Conservation (phyloP, 2,888 invertebrate species). For the Spilarctia lutea region DNA sequence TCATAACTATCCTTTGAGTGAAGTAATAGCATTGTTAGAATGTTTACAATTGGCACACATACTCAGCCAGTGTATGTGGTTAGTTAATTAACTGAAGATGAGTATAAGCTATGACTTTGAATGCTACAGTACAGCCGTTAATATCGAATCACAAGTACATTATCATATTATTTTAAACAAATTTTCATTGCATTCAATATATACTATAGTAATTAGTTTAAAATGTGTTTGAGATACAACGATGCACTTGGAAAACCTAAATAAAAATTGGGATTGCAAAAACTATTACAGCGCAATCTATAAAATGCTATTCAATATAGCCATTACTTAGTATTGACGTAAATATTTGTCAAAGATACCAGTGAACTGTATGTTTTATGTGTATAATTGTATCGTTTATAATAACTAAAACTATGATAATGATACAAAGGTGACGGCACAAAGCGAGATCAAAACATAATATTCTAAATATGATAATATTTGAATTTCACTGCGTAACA, state of each 20-base stretch:
- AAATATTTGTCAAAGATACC: too few species aligned
- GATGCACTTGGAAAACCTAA: background rate
- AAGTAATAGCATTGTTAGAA: background rate
- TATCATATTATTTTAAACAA: background rate
- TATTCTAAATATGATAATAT: constrained; percentile 41
- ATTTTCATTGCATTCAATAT: background rate
- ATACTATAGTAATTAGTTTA: background rate
- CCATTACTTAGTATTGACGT: too few species aligned
- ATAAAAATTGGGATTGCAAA: background rate
- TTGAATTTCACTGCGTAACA: constrained; percentile 35
- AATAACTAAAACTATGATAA: background rate
- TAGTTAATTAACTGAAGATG: background rate
- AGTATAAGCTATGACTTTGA: background rate
- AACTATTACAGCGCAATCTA: background rate
- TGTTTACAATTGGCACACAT: background rate
- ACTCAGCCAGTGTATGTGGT: background rate
- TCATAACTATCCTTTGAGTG: background rate
- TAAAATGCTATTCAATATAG: background rate
- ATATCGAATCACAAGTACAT: background rate
- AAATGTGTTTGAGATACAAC: background rate
- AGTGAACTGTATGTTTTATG: background rate
- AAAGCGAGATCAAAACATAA: constrained; percentile 27
- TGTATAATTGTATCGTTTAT: background rate
- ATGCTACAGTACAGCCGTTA: background rate
- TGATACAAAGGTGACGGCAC: constrained; percentile 19